These are phyloP conservation scores for Nixonia krombeini DNA, from an alignment of 1,140 invertebrate species.

Conservation along the genomic window DNA sequence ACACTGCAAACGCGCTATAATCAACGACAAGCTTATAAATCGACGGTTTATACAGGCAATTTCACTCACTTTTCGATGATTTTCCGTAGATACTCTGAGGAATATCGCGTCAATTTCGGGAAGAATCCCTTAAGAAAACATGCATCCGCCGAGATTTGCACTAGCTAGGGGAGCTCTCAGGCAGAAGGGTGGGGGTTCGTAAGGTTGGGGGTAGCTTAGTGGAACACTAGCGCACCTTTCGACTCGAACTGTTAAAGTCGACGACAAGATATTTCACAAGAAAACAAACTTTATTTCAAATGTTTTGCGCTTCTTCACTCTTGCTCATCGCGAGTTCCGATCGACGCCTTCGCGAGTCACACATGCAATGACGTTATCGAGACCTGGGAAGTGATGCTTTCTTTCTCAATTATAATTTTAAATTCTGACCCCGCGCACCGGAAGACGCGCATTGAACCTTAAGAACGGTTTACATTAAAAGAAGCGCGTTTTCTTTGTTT, in stretches of 20 bases:
- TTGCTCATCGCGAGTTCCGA: not conserved
- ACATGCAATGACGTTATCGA: not conserved
- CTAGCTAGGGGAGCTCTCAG: conserved; percentile 62
- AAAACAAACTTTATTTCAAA: too few species aligned
- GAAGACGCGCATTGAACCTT: conserved; percentile 6
- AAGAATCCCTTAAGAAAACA: conserved; percentile 70
- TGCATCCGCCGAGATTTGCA: conserved; percentile 69
- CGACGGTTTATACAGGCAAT: conserved; percentile 10
- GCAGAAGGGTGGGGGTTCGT: conserved; percentile 55
- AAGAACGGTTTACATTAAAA: not conserved
- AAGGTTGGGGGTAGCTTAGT: conserved; percentile 56
- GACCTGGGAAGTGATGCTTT: not conserved
- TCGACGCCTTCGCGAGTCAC: not conserved
- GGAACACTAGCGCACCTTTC: conserved; percentile 52
- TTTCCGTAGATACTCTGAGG: conserved; percentile 29
- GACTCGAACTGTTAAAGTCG: conserved; percentile 2
- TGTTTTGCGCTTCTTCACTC: not conserved
- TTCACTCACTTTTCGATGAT: conserved; percentile 52
- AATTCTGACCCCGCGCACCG: conserved; percentile 11
- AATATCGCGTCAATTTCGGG: conserved; percentile 60
- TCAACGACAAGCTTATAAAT: not conserved
- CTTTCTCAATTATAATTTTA: conserved; percentile 4
- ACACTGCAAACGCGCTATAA: conserved; percentile 4
- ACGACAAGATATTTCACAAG: not conserved
- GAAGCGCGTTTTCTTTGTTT: not conserved